phyloP scores from a whole-genome alignment of 2,888 invertebrate species.

The Drosophila yooni region DNA sequence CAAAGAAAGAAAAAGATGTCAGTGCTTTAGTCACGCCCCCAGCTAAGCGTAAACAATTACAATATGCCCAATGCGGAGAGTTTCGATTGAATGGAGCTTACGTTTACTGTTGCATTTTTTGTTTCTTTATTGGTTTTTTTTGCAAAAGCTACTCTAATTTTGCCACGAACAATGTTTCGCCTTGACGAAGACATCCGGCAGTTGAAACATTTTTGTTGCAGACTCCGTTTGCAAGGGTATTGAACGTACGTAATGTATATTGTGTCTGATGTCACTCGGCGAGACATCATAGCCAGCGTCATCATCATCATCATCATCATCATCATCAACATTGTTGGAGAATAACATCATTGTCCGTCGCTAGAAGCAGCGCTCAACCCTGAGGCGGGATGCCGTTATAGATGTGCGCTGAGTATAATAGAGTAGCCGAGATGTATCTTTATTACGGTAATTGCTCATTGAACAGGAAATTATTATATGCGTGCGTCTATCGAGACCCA shows the following conservation, averaged over 20 bases:
- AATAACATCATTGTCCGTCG: constrained; percentile 7
- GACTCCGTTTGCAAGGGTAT: background rate
- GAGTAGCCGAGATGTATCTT: constrained; percentile 70
- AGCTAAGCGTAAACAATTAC: constrained; percentile 30
- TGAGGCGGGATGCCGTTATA: constrained; percentile 14
- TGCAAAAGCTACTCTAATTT: background rate
- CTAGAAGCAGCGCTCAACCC: background rate
- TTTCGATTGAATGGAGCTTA: constrained; percentile 40
- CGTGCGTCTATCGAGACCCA: constrained; percentile 48
- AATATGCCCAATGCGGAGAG: constrained; percentile 15
- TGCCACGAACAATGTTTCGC: background rate
- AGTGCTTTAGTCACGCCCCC: constrained; percentile 40
- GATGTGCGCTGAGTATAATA: constrained; percentile 45
- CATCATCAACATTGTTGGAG: constrained; percentile 17
- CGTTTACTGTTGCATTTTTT: constrained; percentile 1
- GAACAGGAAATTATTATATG: constrained; percentile 80
- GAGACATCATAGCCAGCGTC: constrained; percentile 10
- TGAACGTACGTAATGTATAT: background rate
- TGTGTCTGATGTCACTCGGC: constrained; percentile 31
- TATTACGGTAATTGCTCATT: constrained; percentile 78
- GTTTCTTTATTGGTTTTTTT: background rate
- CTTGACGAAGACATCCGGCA: background rate
- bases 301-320: constrained; percentile 11
- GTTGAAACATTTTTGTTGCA: background rate
- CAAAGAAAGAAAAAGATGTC: constrained; percentile 4